These are phyloP conservation scores for Procavia capensis DNA, from an alignment of 2,113 vertebrate genomes.

Conservation along the genomic window DNA sequence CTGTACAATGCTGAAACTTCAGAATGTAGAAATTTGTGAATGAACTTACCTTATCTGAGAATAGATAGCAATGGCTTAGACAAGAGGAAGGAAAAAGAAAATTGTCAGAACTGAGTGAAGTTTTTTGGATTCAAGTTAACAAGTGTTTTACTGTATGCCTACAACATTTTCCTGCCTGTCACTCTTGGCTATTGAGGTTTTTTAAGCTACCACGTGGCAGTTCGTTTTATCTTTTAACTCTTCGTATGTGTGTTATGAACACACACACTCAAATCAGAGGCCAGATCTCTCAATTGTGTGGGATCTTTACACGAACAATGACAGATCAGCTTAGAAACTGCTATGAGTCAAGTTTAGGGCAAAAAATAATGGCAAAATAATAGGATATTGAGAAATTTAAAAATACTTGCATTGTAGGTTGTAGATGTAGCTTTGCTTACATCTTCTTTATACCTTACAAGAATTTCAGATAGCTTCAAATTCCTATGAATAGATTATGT, in stretches of 20 bases:
- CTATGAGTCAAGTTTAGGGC: not conserved
- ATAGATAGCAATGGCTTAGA: not conserved
- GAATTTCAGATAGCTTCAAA: not conserved
- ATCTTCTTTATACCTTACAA: not conserved
- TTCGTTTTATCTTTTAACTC: not conserved
- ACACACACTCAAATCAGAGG: not conserved
- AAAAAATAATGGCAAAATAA: not conserved
- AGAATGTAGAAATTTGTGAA: not conserved
- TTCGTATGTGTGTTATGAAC: not conserved
- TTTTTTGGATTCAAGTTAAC: not conserved
- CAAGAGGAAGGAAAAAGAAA: not conserved
- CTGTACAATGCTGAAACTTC: not conserved
- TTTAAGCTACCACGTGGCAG: not conserved
- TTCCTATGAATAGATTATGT: not conserved
- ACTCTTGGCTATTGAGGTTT: not conserved
- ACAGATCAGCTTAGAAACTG: not conserved
- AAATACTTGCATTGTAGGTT: not conserved
- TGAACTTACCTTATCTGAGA: not conserved
- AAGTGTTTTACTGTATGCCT: not conserved
- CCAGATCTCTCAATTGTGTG: not conserved
- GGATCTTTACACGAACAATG: not conserved
- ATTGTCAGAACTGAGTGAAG: not conserved
- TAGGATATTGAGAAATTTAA: not conserved
- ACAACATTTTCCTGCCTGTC: not conserved
- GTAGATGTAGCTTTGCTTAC: not conserved